These are phyloP conservation scores for Epinotia demarniana DNA, from an alignment of 2,888 invertebrate species.

Conservation along the genomic window DNA sequence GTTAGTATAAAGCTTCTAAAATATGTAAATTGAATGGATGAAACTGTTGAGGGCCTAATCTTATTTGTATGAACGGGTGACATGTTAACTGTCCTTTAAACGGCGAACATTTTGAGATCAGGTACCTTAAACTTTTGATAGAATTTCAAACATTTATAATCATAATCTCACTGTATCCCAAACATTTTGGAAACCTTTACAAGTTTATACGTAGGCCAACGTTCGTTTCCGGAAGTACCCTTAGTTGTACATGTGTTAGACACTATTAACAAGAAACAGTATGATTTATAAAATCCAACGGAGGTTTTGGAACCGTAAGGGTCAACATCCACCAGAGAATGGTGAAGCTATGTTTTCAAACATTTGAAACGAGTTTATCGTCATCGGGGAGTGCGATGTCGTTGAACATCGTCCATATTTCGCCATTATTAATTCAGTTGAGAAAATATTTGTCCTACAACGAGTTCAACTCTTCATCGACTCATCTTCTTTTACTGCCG, in stretches of 20 bases:
- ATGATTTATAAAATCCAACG: not conserved
- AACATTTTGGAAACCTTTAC: conserved; percentile 80
- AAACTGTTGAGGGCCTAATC: not conserved
- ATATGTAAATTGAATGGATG: too few species aligned
- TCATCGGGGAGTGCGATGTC: too few species aligned
- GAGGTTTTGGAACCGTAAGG: not conserved
- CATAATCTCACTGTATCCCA: conserved; percentile 45
- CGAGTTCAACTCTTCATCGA: too few species aligned
- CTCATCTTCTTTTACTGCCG: too few species aligned
- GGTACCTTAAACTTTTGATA: not conserved
- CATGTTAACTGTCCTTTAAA: too few species aligned
- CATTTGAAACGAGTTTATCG: too few species aligned
- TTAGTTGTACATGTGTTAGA: conserved; percentile 48
- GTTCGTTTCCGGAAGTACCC: conserved; percentile 71
- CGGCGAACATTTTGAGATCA: not conserved
- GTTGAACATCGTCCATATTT: too few species aligned
- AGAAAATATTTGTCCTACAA: too few species aligned
- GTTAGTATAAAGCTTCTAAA: too few species aligned
- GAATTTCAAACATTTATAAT: not conserved
- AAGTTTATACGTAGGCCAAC: conserved; percentile 67
- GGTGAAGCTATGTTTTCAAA: too few species aligned
- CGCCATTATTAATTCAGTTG: too few species aligned
- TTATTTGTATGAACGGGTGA: not conserved
- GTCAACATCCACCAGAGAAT: too few species aligned
- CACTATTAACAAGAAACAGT: not conserved